phyloP scores from a whole-genome alignment of 2,113 vertebrate species.

The Megaleporinus macrocephalus region DNA sequence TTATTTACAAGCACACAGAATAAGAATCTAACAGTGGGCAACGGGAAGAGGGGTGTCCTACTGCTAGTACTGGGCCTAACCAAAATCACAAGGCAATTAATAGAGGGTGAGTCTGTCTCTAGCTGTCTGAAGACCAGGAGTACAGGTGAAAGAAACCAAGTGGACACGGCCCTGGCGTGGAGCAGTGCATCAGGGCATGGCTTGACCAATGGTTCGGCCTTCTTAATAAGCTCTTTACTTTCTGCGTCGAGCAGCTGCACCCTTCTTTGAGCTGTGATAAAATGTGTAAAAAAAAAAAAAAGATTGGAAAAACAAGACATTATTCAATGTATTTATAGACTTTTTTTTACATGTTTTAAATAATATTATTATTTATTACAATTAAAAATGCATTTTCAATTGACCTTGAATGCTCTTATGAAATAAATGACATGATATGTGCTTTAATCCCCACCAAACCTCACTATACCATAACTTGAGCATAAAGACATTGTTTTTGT shows the following conservation, averaged over 20 bases:
- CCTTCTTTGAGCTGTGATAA: slow-evolving; percentile 93
- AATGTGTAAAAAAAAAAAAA: slow-evolving; percentile 47
- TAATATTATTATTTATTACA: too few species aligned
- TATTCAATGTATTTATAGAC: neutral
- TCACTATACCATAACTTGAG: too few species aligned
- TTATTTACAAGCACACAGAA: slow-evolving; percentile 63
- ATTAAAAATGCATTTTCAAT: too few species aligned
- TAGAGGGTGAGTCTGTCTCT: neutral
- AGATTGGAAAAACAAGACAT: neutral
- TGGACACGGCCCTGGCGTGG: neutral
- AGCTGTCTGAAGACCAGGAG: neutral
- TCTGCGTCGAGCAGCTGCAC: slow-evolving; percentile 89
- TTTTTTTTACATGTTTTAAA: neutral
- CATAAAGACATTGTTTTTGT: too few species aligned
- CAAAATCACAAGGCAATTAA: neutral
- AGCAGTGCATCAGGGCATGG: slow-evolving; percentile 16
- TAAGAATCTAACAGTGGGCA: slow-evolving; percentile 56
- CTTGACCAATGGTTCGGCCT: slow-evolving; percentile 30
- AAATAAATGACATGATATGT: too few species aligned
- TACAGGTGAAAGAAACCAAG: neutral
- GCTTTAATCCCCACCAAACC: too few species aligned
- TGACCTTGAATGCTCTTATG: neutral
- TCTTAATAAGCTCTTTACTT: slow-evolving; percentile 77
- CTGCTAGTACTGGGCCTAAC: slow-evolving; percentile 16
- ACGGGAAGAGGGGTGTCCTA: slow-evolving; percentile 26